A percentile compares a stretch with the other conserved stretches of the same genome.
These are phyloP conservation scores for Yasuhikotakia modesta DNA, from an alignment of 2,797 vertebrate genomes.

Conservation along the genomic window DNA sequence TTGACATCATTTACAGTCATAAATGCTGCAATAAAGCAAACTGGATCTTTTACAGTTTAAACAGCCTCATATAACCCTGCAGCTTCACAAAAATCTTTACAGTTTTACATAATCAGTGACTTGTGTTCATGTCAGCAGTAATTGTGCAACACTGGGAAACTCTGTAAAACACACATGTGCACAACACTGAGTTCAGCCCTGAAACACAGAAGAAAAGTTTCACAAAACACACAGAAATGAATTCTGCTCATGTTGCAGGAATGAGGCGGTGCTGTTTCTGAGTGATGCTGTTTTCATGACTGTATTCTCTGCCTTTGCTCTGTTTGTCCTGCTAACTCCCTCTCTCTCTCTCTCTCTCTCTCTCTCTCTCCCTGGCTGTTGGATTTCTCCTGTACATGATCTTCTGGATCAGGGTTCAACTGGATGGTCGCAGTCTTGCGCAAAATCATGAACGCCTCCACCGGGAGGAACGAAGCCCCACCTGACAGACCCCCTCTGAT, in stretches of 20 bases:
- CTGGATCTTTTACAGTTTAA: not conserved
- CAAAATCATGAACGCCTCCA: constrained; percentile 54
- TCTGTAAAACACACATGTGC: too few species aligned
- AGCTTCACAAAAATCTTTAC: not conserved
- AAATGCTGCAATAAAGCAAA: not conserved
- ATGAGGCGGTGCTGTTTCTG: not conserved
- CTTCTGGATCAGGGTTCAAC: constrained; percentile 57
- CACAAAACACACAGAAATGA: too few species aligned
- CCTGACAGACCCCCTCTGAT: constrained; percentile 46
- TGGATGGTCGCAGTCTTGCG: constrained; percentile 60
- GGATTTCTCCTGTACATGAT: not conserved
- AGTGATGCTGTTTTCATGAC: too few species aligned
- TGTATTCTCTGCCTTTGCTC: too few species aligned
- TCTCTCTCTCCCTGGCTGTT: not conserved
- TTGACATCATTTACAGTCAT: too few species aligned
- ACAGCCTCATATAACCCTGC: not conserved
- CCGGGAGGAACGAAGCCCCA: constrained; percentile 5
- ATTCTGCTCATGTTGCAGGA: too few species aligned
- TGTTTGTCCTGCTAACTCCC: not conserved
- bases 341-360: not conserved
- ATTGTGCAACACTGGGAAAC: not conserved
- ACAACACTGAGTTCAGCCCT: too few species aligned
- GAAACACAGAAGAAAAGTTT: too few species aligned
- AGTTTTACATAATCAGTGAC: not conserved
- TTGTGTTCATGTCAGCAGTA: not conserved